Percentiles rank a stretch among this genome's conserved stretches.
phyloP scores from a whole-genome alignment of 2,113 vertebrate genomes.

The Ascaphus truei region DNA sequence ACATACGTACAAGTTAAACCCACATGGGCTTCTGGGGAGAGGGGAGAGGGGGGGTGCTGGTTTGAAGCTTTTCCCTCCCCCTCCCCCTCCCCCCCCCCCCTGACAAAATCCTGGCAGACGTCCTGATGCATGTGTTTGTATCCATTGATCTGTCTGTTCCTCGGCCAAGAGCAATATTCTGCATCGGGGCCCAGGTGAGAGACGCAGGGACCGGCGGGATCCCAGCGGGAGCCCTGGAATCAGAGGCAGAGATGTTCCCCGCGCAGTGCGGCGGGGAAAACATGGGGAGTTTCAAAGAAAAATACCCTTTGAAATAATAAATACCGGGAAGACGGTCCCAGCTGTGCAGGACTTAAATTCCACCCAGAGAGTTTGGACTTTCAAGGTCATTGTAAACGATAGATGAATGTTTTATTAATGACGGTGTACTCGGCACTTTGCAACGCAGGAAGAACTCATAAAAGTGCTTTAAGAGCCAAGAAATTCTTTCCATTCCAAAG shows the following conservation, averaged over 20 bases:
- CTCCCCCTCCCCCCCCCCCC: background rate
- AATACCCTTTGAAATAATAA: background rate
- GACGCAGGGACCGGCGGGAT: background rate
- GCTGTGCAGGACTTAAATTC: background rate
- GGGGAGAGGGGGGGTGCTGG: too few relatives aligned
- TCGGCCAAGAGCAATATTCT: background rate
- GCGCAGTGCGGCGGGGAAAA: background rate
- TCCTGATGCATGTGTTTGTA: background rate
- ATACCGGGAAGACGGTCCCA: background rate
- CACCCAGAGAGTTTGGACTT: background rate
- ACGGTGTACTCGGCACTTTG: too few relatives aligned
- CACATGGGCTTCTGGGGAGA: too few relatives aligned
- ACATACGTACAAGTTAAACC: too few relatives aligned
- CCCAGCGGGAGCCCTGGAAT: background rate
- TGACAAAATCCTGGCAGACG: background rate
- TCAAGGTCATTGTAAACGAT: background rate
- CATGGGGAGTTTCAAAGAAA: background rate
- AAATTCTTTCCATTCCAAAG: too few relatives aligned
- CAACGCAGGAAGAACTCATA: too few relatives aligned
- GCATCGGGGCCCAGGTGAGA: slow-evolving; percentile 24
- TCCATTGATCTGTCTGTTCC: background rate
- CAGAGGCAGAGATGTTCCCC: background rate
- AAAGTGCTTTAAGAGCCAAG: too few relatives aligned
- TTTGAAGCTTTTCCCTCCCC: background rate
- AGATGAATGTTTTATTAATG: background rate